Conservation (phyloP, 2,888 invertebrate genomes). For the Netelia virgata region DNA sequence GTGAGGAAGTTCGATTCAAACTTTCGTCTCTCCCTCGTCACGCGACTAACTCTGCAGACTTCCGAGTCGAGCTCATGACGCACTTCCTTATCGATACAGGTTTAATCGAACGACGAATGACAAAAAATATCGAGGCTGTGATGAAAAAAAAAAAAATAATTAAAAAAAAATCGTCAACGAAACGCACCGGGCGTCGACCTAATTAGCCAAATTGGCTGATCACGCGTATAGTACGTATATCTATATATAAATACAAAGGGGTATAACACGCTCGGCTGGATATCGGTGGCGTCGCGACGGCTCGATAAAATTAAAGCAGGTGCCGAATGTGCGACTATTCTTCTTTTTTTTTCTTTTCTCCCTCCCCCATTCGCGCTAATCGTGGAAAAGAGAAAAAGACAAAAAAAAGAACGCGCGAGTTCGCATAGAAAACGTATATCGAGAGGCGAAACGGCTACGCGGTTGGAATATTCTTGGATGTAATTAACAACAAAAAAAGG, state of each 20-base stretch:
- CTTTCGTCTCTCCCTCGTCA: too few relatives aligned
- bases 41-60: too few relatives aligned
- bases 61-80: too few relatives aligned
- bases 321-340: conserved; percentile 48
- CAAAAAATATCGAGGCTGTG: conserved; percentile 7
- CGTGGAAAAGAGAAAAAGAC: not conserved
- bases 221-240: not conserved
- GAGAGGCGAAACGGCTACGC: conserved; percentile 34
- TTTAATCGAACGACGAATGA: conserved; percentile 14
- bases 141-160: too few relatives aligned
- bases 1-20: too few relatives aligned
- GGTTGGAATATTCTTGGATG: conserved; percentile 47
- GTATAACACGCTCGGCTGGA: not conserved
- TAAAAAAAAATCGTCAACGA: conserved; percentile 15
- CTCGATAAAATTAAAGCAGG: conserved; percentile 54
- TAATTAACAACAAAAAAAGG: conserved; percentile 33
- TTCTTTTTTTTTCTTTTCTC: not conserved
- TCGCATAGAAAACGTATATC: conserved; percentile 16
- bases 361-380: not conserved
- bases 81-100: conserved; percentile 10
- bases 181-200: not conserved
- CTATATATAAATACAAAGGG: not conserved
- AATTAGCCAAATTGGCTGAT: conserved; percentile 21
- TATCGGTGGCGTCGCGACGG: conserved; percentile 44
- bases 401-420: conserved; percentile 2